A percentile compares a stretch with the other conserved stretches of the same genome.
Evolutionary conservation across 2,888 invertebrate genomes (phyloP).

Genomic region (Atethmia centrago): DNA sequence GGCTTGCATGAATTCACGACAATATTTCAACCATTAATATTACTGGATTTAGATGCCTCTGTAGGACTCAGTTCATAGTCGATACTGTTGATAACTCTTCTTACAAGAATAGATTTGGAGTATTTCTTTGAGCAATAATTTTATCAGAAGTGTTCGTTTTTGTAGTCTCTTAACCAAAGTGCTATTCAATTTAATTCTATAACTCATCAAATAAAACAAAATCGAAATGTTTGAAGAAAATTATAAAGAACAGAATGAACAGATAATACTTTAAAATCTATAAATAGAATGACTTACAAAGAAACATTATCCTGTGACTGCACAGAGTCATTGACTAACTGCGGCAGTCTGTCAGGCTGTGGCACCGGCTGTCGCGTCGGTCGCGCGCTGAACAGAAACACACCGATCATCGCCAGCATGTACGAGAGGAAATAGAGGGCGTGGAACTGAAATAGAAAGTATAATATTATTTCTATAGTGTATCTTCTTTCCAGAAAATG

Average conservation of each 20-base stretch:
- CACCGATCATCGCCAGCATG: slow-evolving; percentile 93
- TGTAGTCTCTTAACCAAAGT: too few relatives aligned
- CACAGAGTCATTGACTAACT: slow-evolving; percentile 80
- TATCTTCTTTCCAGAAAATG: background rate
- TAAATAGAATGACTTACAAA: slow-evolving; percentile 75
- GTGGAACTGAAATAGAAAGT: slow-evolving; percentile 92
- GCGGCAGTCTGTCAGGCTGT: slow-evolving; percentile 77
- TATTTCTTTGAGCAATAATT: background rate
- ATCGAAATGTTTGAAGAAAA: background rate
- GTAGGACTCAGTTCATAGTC: background rate
- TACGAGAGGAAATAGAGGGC: slow-evolving; percentile 95
- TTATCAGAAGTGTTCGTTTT: background rate
- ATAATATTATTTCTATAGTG: background rate
- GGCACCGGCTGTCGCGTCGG: slow-evolving; percentile 89
- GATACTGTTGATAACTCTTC: background rate
- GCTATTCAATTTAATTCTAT: too few relatives aligned
- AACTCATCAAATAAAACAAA: background rate
- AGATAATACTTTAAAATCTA: background rate
- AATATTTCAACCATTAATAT: too few relatives aligned
- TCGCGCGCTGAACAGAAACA: slow-evolving; percentile 90
- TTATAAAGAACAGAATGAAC: background rate
- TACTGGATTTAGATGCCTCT: too few relatives aligned
- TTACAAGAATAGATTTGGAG: background rate
- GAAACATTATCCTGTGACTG: slow-evolving; percentile 87
- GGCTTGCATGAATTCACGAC: too few relatives aligned